Base-by-base conservation (phyloP, 2,113 vertebrate species). In the Sapajus apella region DNA sequence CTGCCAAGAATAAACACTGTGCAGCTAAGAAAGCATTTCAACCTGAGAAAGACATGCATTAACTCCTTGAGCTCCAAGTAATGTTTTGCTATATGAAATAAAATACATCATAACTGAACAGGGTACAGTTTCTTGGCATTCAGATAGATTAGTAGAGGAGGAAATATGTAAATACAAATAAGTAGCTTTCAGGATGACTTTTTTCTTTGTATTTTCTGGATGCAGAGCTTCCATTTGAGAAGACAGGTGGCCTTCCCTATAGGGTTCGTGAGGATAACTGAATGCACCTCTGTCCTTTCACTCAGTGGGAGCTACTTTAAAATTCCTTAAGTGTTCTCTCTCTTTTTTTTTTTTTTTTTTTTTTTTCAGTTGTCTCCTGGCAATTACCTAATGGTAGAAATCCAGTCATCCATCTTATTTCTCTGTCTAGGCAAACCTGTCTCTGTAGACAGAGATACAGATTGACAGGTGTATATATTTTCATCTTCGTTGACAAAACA, bases 21-120 rank as follows among this genome's bases (percentile, higher is more conserved):
- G 97, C 90, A 90, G 32, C 98, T 98, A 98, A 98, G 97, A 56
- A 52, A 55, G 70, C 45, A 20, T 93, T 96, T 98, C 87, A 86
- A n/a, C 79, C 55, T 52, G 58, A 88, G 96, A 89, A 73, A 83
- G 85, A 85, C 98, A 92, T 95, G 21, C 0, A 2, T 97, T 94
- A 95, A 96, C 96, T 97, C 85, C 79, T 97, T 94, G 64, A 92
- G 89, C 37, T 90, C 97, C 66, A 40, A 73, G 66, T 55, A 76
- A 87, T 27, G 14, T 89, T 93, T 92, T 92, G 84, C 18, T 58
- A 1, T 3, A 0, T 13, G 79, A 85, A 97, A 91, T 91, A 68
- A 91, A 84, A 81, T 76, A 55, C 8, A 27, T 37, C 8, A 8
- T 47, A 86, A 50, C 30, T 58, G 9, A 35, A 72, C 52, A 45